A percentile compares a stretch with the other conserved stretches of the same genome.
These are phyloP conservation scores for Chironomus striatipennis DNA, from an alignment of 1,140 invertebrate species.

Conservation along the genomic window DNA sequence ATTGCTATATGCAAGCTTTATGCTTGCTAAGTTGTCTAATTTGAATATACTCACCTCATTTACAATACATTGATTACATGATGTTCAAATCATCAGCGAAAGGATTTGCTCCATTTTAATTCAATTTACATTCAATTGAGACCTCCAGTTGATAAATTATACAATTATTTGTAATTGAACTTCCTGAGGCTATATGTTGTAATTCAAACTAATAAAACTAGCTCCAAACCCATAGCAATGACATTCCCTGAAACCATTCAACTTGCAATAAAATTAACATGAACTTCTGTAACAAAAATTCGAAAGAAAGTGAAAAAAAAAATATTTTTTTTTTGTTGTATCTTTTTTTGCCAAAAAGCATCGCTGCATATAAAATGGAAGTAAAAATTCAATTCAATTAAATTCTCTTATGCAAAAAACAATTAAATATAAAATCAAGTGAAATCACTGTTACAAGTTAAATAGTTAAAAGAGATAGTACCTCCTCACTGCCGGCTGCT, in stretches of 20 bases:
- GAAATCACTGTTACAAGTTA: not conserved
- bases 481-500: not conserved
- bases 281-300: not conserved
- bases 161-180: too few species aligned
- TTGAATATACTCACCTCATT: too few species aligned
- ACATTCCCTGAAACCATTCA: not conserved
- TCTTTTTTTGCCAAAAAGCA: not conserved
- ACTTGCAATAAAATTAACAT: too few species aligned
- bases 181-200: not conserved
- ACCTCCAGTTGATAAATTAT: too few species aligned
- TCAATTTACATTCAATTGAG: too few species aligned
- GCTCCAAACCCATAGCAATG: not conserved
- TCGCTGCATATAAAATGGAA: not conserved
- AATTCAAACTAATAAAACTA: conserved; percentile 15
- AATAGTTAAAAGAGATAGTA: conserved; percentile 9
- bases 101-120: too few species aligned
- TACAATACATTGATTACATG: too few species aligned
- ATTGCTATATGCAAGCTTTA: too few species aligned
- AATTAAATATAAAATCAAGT: conserved; percentile 2
- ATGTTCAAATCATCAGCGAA: too few species aligned
- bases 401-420: conserved; percentile 5
- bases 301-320: not conserved
- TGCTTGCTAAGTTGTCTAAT: too few species aligned
- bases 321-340: not conserved
- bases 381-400: conserved; percentile 8